Evolutionary conservation across 2,888 invertebrate genomes (phyloP).

Genomic region (Parnassius mnemosyne): DNA sequence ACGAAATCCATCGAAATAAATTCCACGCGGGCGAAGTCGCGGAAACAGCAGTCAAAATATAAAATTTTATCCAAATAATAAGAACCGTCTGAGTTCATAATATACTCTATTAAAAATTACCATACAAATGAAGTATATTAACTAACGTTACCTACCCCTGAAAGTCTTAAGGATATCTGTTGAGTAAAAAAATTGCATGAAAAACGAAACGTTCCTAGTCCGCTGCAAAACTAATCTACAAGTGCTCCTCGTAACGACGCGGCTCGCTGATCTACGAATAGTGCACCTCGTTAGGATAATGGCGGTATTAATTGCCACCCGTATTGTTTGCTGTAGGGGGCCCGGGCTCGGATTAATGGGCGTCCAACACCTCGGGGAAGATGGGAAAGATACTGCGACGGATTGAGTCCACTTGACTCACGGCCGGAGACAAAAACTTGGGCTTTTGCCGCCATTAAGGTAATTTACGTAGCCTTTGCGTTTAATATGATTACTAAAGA

Average conservation of each 20-base stretch:
- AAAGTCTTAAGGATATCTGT: constrained; percentile 2
- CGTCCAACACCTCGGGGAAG: constrained; percentile 26
- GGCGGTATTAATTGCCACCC: constrained; percentile 64
- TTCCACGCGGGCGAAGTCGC: too few species aligned
- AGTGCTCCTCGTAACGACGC: constrained; percentile 39
- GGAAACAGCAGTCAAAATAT: too few species aligned
- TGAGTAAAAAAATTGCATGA: constrained; percentile 3
- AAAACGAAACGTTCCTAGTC: constrained; percentile 4
- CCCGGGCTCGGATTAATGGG: constrained; percentile 39
- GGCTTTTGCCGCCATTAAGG: constrained; percentile 3
- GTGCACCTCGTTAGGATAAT: constrained; percentile 58
- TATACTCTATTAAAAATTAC: too few species aligned
- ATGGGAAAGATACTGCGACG: constrained; percentile 12
- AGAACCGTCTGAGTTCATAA: too few species aligned
- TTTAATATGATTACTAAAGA: neutral
- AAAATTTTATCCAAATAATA: too few species aligned
- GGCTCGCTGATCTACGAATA: constrained; percentile 48
- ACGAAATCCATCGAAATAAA: too few species aligned
- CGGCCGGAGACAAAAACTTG: constrained; percentile 19
- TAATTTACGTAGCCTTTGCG: constrained; percentile 11
- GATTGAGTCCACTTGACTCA: constrained; percentile 18
- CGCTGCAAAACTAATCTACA: constrained; percentile 29
- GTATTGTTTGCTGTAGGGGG: constrained; percentile 47
- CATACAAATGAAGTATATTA: too few species aligned
- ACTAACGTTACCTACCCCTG: neutral